Conservation (phyloP, 2,113 vertebrate genomes). For the Poicephalus meyeri region DNA sequence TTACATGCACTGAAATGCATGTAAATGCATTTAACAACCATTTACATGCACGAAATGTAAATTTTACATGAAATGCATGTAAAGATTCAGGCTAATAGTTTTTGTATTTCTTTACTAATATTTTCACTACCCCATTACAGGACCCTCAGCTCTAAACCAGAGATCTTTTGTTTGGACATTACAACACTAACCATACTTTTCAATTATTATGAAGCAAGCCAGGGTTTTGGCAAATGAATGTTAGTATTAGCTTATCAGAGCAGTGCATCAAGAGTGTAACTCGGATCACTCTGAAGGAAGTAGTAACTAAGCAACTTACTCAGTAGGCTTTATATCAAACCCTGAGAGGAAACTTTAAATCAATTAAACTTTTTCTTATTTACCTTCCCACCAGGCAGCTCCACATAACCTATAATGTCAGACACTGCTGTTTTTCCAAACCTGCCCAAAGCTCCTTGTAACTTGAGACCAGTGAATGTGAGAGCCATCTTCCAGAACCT, state of each 20-base stretch:
- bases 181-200: neutral
- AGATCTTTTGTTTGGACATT: neutral
- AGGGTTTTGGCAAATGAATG: neutral
- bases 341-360: neutral
- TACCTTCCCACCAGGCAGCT: slow-evolving; percentile 93
- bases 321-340: neutral
- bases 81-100: neutral
- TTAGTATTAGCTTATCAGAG: neutral
- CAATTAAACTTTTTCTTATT: neutral
- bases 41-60: neutral
- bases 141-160: neutral
- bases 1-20: neutral
- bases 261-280: neutral
- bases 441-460: slow-evolving; percentile 87
- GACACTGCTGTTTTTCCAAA: slow-evolving; percentile 88
- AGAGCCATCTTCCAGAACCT: slow-evolving; percentile 94
- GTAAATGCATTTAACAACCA: neutral
- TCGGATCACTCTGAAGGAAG: neutral
- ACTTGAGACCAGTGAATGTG: slow-evolving; percentile 90
- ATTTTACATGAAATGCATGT: neutral
- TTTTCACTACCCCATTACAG: neutral
- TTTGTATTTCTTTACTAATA: neutral
- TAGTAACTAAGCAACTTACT: neutral
- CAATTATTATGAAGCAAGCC: neutral
- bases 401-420: slow-evolving; percentile 87